These are phyloP conservation scores for Noctua pronuba DNA, from an alignment of 2,888 invertebrate species.

Conservation along the genomic window DNA sequence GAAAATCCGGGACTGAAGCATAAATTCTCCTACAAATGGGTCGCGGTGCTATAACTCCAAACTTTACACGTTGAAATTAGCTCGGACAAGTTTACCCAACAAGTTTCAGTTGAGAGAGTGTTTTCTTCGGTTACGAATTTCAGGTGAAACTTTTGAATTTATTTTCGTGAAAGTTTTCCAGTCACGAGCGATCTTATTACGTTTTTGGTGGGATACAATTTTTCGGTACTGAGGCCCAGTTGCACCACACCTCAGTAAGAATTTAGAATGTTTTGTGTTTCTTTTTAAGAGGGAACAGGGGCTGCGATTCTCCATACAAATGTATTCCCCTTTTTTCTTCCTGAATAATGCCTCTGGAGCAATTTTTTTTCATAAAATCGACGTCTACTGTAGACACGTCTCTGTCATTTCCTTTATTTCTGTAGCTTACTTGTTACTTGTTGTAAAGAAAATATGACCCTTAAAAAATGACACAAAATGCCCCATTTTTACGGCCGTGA, in stretches of 20 bases:
- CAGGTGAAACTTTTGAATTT: conserved; percentile 46
- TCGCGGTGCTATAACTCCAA: conserved; percentile 52
- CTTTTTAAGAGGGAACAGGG: too few species aligned
- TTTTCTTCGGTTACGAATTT: conserved; percentile 60
- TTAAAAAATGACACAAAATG: too few species aligned
- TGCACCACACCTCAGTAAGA: neutral
- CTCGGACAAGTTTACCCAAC: conserved; percentile 58
- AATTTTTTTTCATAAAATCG: too few species aligned
- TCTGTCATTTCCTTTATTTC: too few species aligned
- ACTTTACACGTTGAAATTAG: conserved; percentile 62
- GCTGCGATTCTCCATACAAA: too few species aligned
- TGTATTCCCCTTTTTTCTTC: too few species aligned
- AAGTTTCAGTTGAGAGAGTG: conserved; percentile 46
- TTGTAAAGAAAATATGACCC: too few species aligned
- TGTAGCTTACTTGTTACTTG: too few species aligned
- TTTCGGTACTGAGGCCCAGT: neutral
- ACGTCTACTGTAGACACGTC: too few species aligned
- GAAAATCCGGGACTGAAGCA: conserved; percentile 43
- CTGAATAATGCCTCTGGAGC: too few species aligned
- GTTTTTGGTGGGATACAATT: conserved; percentile 6
- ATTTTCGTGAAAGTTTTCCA: conserved; percentile 43
- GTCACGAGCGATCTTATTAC: conserved; percentile 7
- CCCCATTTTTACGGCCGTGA: too few species aligned
- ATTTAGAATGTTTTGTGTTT: too few species aligned
- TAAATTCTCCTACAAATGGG: conserved; percentile 53